These are phyloP conservation scores for Amphipoea oculea DNA, from an alignment of 2,888 invertebrate species.

Conservation along the genomic window DNA sequence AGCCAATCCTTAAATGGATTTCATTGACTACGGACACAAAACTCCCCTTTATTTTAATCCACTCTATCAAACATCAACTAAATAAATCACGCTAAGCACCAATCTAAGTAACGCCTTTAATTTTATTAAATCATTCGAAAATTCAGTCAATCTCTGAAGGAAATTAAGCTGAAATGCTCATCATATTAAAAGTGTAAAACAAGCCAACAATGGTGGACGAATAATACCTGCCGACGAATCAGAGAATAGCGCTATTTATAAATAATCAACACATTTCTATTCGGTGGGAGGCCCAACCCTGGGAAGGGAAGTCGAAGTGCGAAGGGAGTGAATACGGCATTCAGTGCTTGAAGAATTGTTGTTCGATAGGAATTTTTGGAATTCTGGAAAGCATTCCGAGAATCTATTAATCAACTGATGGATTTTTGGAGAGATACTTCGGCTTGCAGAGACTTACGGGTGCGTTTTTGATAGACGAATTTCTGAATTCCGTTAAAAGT, in stretches of 20 bases:
- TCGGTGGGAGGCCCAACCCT: slow-evolving; percentile 69
- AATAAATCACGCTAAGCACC: slow-evolving; percentile 47
- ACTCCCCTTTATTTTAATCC: slow-evolving; percentile 46
- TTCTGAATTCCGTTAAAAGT: neutral
- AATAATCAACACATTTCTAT: slow-evolving; percentile 83
- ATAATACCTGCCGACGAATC: slow-evolving; percentile 77
- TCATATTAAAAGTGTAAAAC: slow-evolving; percentile 62
- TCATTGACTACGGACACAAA: slow-evolving; percentile 9
- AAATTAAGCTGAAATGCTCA: slow-evolving; percentile 62
- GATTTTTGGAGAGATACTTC: slow-evolving; percentile 36
- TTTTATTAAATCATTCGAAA: slow-evolving; percentile 54
- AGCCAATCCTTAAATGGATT: slow-evolving; percentile 41
- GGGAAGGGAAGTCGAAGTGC: slow-evolving; percentile 54
- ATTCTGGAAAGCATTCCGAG: slow-evolving; percentile 18
- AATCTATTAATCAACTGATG: slow-evolving; percentile 58
- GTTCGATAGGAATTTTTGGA: slow-evolving; percentile 30
- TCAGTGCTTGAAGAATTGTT: slow-evolving; percentile 36
- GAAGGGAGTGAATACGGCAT: slow-evolving; percentile 67
- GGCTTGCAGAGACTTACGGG: neutral
- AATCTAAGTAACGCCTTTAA: slow-evolving; percentile 36
- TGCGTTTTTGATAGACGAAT: slow-evolving; percentile 7
- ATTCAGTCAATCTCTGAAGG: slow-evolving; percentile 51
- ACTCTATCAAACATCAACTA: slow-evolving; percentile 35
- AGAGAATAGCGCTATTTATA: slow-evolving; percentile 79
- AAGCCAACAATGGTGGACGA: slow-evolving; percentile 56